These are phyloP conservation scores for Acanthoscelides obtectus DNA, from an alignment of 2,888 invertebrate species.

Conservation along the genomic window DNA sequence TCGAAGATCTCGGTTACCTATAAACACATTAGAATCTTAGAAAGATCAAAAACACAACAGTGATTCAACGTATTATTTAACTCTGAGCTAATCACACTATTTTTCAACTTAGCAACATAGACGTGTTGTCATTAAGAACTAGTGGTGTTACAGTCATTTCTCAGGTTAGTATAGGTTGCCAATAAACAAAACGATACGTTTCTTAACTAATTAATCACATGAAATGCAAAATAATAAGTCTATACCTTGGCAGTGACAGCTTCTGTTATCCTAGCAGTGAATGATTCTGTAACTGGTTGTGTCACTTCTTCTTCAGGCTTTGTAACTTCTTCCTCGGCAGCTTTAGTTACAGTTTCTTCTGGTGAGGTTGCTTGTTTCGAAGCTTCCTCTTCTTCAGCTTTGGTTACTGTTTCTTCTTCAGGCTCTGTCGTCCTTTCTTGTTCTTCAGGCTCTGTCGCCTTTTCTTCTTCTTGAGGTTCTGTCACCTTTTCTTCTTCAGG, in stretches of 20 bases:
- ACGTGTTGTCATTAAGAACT: no score
- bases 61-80: no score
- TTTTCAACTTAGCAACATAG: no score
- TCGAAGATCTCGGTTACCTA: slow-evolving; percentile 14
- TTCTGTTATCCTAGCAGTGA: slow-evolving; percentile 25
- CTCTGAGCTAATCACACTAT: no score
- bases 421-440: slow-evolving; percentile 4
- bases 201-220: no score
- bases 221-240: neutral
- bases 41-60: no score
- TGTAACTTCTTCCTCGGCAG: slow-evolving; percentile 5
- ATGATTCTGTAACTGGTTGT: slow-evolving; percentile 22
- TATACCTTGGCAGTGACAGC: slow-evolving; percentile 17
- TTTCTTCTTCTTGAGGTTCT: slow-evolving; percentile 6
- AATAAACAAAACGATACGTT: no score
- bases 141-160: no score
- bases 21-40: no score
- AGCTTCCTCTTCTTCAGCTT: slow-evolving; percentile 9
- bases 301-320: slow-evolving; percentile 6
- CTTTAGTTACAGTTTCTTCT: slow-evolving; percentile 7
- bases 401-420: slow-evolving; percentile 11
- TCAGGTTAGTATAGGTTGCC: no score
- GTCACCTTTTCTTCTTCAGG: slow-evolving; percentile 6
- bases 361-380: neutral
- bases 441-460: slow-evolving; percentile 14